Evolutionary conservation across 2,888 invertebrate species (phyloP).

Genomic region (Leptodirus hochenwartii): DNA sequence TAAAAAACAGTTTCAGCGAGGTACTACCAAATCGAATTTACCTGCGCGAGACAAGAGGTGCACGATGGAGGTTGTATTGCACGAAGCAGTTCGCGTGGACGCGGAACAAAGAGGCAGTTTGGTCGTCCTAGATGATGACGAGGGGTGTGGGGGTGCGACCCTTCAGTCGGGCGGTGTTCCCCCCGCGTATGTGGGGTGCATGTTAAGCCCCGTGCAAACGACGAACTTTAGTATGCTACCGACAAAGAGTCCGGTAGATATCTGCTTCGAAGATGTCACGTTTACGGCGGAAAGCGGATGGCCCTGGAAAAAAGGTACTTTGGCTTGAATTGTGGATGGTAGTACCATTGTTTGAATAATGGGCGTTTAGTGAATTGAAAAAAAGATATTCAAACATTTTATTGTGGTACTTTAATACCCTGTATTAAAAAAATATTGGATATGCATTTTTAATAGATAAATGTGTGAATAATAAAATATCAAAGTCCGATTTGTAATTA

Average conservation of each 20-base stretch:
- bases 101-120: background rate
- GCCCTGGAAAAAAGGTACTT: constrained; percentile 40
- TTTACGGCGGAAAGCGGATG: constrained; percentile 38
- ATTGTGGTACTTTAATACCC: no score
- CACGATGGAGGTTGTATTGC: constrained; percentile 7
- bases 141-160: background rate
- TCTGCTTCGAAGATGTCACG: constrained; percentile 54
- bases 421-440: no score
- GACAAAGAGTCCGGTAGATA: constrained; percentile 32
- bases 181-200: no score
- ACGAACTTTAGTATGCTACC: constrained; percentile 17
- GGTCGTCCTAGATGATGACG: background rate
- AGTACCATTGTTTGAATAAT: background rate
- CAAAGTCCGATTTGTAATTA: no score
- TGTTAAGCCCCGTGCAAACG: no score
- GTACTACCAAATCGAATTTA: no score
- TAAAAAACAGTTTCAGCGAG: no score
- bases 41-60: no score
- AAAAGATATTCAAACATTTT: no score
- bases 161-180: no score
- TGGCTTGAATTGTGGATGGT: background rate
- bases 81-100: constrained; percentile 5
- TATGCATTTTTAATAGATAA: no score
- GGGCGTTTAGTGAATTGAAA: background rate
- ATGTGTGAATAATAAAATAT: no score